Evolutionary conservation across 2,113 vertebrate genomes (phyloP).

Genomic region (Odontophorus gujanensis): DNA sequence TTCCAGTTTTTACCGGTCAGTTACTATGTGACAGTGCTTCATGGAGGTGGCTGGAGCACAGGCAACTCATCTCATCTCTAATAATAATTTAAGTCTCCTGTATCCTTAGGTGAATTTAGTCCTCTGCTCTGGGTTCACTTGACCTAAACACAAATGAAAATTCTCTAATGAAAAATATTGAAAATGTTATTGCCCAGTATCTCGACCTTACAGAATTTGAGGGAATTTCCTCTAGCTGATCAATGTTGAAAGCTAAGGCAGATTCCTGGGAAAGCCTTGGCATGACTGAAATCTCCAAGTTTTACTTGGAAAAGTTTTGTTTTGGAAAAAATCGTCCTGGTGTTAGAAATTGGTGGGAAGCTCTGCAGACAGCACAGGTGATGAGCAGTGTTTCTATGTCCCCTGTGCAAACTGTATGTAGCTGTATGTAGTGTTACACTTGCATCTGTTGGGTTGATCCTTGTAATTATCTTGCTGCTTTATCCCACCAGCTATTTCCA

Average conservation of each 20-base stretch:
- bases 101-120: not conserved
- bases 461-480: slow-evolving; percentile 4
- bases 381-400: not conserved
- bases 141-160: not conserved
- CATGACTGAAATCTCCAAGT: not conserved
- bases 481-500: not conserved
- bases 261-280: not conserved
- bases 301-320: not conserved
- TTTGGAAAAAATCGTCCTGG: not conserved
- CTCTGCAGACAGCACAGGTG: not conserved
- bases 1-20: not conserved
- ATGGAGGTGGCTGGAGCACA: not conserved
- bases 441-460: not conserved
- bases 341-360: not conserved
- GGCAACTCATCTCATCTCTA: not conserved
- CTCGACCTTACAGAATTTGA: not conserved
- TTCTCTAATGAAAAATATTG: not conserved
- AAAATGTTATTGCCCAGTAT: not conserved
- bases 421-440: not conserved
- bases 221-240: not conserved
- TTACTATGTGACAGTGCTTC: not conserved
- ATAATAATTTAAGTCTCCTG: not conserved
- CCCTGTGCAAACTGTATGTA: not conserved
- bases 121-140: not conserved
- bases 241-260: not conserved